Base-by-base conservation (phyloP, 1,140 invertebrate species). In the Drosophila setifemur region DNA sequence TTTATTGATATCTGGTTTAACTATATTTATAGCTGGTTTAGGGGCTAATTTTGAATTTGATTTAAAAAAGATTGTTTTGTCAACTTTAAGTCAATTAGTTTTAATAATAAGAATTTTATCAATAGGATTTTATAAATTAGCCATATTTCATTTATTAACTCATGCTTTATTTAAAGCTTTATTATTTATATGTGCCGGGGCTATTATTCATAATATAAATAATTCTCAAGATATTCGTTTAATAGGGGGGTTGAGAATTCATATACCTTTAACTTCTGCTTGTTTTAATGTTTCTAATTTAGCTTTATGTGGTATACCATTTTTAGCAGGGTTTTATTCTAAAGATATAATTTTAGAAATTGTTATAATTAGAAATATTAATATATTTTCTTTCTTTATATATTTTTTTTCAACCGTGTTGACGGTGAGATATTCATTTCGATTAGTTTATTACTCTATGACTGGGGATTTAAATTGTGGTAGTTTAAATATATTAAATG, bases 11-110 rank as follows among this genome's bases (percentile, higher is more conserved):
- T 86, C 90, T 44, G 88, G 89, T 2, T 73, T 92, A 73, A 94
- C 93, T 7, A 93, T 94, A 90, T 92, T 94, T 91, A 93, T 94
- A 85, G 90, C 93, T 5, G 92, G 93, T 0, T 64, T 93, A 73
- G 83, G 91, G 0, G 92, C 93, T 67, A 92, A 91, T 91, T 92
- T 92, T 92, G 93, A 94, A 66, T 92, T 91, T 92, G 93, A 94
- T 92, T 92, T 94, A 81, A 94, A 94, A 90, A 94, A 93, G 91
- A 93, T 94, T 94, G 94, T 94, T 89, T 91, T 94, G 64, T 95
- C 94, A 5, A 95, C 94, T 45, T 92, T 95, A 90, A 94, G 93
- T 11, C 94, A 95, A 73, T 91, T 95, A 90, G 2, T 93, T 91
- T 3, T 94, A 93, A 72, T 72, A 40, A 93, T 94, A 89, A 91